Percentiles rank a stretch among this genome's conserved stretches.
Conservation (phyloP, 2,888 invertebrate species). For the Latheticus oryzae region DNA sequence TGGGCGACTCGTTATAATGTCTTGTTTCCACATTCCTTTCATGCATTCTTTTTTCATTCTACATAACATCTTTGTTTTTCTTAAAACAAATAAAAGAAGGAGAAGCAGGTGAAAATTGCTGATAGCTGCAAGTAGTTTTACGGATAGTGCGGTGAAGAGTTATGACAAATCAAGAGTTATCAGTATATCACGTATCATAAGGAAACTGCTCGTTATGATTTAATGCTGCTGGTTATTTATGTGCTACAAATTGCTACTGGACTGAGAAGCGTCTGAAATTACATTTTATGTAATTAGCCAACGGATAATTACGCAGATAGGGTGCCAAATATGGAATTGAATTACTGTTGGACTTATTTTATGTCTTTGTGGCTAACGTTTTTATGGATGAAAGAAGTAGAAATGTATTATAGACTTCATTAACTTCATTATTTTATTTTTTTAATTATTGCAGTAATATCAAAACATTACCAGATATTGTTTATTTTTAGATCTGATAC, state of each 20-base stretch:
- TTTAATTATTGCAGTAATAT: too few species aligned
- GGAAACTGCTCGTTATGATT: conserved; percentile 19
- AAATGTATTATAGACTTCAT: too few species aligned
- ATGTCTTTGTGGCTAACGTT: too few species aligned
- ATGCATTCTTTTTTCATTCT: conserved; percentile 12
- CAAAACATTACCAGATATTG: too few species aligned
- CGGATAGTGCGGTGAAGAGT: conserved; percentile 5
- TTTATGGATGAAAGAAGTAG: too few species aligned
- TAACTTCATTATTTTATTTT: too few species aligned
- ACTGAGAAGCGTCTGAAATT: conserved; percentile 10
- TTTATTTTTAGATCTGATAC: too few species aligned
- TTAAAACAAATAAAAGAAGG: conserved; percentile 2
- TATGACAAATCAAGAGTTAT: conserved; percentile 13
- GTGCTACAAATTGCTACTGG: conserved; percentile 31
- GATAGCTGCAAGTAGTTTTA: conserved; percentile 12
- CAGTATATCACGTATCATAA: conserved; percentile 15
- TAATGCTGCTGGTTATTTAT: conserved; percentile 14
- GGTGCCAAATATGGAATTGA: conserved; percentile 18
- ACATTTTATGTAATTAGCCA: conserved; percentile 23
- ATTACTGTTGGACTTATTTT: too few species aligned
- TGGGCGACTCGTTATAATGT: conserved; percentile 17
- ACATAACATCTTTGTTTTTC: conserved; percentile 10
- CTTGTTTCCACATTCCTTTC: conserved; percentile 24
- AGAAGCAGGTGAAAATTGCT: conserved; percentile 17
- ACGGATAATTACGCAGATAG: conserved; percentile 9